Conservation (phyloP, 2,888 invertebrate species). For the Crepidodera aurea region DNA sequence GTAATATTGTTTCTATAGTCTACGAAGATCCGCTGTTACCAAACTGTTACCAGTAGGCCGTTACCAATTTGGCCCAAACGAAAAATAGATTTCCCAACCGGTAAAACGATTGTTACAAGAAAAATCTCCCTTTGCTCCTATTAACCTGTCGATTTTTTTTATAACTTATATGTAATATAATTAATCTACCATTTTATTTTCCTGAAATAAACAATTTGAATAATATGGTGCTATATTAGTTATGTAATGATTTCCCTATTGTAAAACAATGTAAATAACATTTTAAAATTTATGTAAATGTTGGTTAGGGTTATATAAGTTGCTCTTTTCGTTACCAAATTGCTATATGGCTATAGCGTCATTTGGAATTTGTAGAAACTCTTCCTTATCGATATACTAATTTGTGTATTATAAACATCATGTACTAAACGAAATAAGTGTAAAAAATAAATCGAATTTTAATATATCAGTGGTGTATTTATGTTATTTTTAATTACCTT, state of each 20-base stretch:
- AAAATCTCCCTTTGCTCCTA: not conserved
- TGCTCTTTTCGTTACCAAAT: constrained; percentile 40
- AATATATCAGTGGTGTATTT: not conserved
- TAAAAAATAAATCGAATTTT: constrained; percentile 23
- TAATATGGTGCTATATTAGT: constrained; percentile 52
- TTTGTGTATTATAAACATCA: constrained; percentile 18
- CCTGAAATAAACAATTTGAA: constrained; percentile 28
- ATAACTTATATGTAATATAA: constrained; percentile 18
- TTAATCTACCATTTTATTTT: constrained; percentile 21
- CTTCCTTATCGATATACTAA: constrained; percentile 18
- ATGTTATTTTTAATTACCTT: no score
- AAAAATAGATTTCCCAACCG: no score
- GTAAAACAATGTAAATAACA: constrained; percentile 53
- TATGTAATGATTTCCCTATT: constrained; percentile 27
- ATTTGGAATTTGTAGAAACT: constrained; percentile 42
- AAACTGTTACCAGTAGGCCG: constrained; percentile 2
- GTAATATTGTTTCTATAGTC: not conserved
- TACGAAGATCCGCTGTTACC: not conserved
- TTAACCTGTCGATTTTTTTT: not conserved
- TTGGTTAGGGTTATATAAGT: constrained; percentile 44
- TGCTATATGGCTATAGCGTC: constrained; percentile 35
- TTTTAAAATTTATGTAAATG: constrained; percentile 44
- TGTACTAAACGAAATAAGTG: constrained; percentile 24
- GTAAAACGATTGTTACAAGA: constrained; percentile 4
- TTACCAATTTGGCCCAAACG: not conserved